A percentile compares a stretch with the other conserved stretches of the same genome.
These are phyloP conservation scores for Camelus dromedarius DNA, from an alignment of 2,113 vertebrate species.

Conservation along the genomic window DNA sequence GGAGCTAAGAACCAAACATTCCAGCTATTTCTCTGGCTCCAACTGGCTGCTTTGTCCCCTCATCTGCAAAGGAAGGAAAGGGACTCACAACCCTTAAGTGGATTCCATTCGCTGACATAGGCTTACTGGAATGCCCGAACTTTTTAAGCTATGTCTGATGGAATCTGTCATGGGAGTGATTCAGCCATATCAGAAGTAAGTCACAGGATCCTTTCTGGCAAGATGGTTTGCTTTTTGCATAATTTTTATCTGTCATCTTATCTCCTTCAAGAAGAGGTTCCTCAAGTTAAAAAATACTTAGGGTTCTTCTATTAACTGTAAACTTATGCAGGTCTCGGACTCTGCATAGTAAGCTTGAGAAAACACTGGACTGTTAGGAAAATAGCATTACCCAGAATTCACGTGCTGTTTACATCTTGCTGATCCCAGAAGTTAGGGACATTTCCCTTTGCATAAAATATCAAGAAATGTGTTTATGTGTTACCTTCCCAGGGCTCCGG, in stretches of 20 bases:
- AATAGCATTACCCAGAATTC: neutral
- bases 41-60: neutral
- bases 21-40: neutral
- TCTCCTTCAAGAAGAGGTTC: neutral
- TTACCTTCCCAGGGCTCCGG: constrained; percentile 90
- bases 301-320: neutral
- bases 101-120: neutral
- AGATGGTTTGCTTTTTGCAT: neutral
- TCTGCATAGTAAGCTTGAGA: neutral
- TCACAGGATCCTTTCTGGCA: neutral
- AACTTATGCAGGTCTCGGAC: neutral
- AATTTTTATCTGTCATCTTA: neutral
- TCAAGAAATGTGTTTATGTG: neutral
- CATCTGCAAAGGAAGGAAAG: neutral
- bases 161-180: neutral
- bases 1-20: neutral
- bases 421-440: neutral
- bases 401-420: neutral
- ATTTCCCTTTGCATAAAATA: neutral
- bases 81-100: neutral
- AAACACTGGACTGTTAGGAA: neutral
- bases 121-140: neutral
- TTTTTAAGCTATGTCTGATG: neutral
- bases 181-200: neutral
- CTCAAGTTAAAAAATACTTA: neutral